Conservation (phyloP, 2,888 invertebrate genomes). For the Meteorus cinctellus region DNA sequence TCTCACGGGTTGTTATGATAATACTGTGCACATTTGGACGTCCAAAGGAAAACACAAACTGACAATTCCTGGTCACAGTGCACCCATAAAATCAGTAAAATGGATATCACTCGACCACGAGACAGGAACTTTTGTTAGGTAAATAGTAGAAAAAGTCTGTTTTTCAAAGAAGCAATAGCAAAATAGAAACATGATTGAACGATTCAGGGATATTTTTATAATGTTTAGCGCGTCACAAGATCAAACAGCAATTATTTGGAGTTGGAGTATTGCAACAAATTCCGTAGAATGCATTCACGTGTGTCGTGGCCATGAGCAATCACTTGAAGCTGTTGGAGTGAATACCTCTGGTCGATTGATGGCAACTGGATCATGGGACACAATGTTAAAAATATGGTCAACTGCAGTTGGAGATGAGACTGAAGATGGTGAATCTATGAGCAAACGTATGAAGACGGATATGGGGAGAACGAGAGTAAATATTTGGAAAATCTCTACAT, state of each 20-base stretch:
- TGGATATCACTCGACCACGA: constrained; percentile 86
- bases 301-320: constrained; percentile 93
- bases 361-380: constrained; percentile 95
- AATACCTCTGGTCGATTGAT: constrained; percentile 80
- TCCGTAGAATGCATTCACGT: constrained; percentile 86
- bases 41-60: constrained; percentile 87
- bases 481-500: constrained; percentile 2
- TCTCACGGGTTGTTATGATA: constrained; percentile 94
- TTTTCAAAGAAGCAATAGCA: too few species aligned
- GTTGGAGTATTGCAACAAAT: constrained; percentile 85
- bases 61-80: constrained; percentile 89
- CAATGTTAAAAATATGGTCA: constrained; percentile 93
- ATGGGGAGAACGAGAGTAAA: constrained; percentile 77
- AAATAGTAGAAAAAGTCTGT: constrained; percentile 43
- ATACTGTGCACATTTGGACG: constrained; percentile 93
- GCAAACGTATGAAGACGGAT: constrained; percentile 78
- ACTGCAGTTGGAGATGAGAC: constrained; percentile 74
- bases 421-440: constrained; percentile 76
- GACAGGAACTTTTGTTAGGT: constrained; percentile 82
- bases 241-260: constrained; percentile 92
- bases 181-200: too few species aligned
- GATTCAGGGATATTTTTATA: constrained; percentile 54
- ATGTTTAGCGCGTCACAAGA: constrained; percentile 88
- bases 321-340: constrained; percentile 90
- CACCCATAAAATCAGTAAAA: constrained; percentile 89